Evolutionary conservation across 2,888 invertebrate species (phyloP), one percentile per base, ranked within the genome.

Genomic region (Hylaea fasciaria): DNA sequence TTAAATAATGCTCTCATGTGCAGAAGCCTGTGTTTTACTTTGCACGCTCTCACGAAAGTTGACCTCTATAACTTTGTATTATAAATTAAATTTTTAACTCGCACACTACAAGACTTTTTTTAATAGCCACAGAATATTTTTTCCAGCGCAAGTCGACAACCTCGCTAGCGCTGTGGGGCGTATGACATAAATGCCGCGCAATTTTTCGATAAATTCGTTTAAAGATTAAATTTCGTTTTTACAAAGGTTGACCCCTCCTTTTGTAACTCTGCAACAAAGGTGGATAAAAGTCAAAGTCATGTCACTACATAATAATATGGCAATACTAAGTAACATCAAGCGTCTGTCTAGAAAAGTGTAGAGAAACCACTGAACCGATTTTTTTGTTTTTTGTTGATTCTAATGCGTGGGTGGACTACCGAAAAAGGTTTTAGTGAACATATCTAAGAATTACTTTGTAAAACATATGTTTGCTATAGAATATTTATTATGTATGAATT

Each of bases 161-260:
- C 35, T n/a, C 16, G 37, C 22, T 32, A 32, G 32, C 46, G n/a
- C 37, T 14, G 46, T 11, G 55, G 59, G 55, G 58, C 60, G 61
- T 64, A 71, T 68, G 72, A 69, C 68, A 75, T 78, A 81, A 82
- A 81, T 75, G 66, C 59, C 58, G 67, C 68, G 66, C 68, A 74
- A 80, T 81, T 77, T 80, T 81, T 79, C 77, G 79, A 83, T 82
- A 72, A 73, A 73, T 74, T 72, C 64, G 32, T 68, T 73, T 71
- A 67, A 66, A 72, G 68, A 70, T 75, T 70, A 73, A 77, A 76
- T 73, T 45, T 69, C 45, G 65, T 69, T 72, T 72, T 69, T 52
- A 60, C 66, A 70, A 70, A 63, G 41, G 54, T 16, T 43, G 16
- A 4, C 57, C 45, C 54, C 17, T 61, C 53, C 61, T 64, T 65